Conservation (phyloP, 1,140 invertebrate genomes). For the Triops cancriformis region DNA sequence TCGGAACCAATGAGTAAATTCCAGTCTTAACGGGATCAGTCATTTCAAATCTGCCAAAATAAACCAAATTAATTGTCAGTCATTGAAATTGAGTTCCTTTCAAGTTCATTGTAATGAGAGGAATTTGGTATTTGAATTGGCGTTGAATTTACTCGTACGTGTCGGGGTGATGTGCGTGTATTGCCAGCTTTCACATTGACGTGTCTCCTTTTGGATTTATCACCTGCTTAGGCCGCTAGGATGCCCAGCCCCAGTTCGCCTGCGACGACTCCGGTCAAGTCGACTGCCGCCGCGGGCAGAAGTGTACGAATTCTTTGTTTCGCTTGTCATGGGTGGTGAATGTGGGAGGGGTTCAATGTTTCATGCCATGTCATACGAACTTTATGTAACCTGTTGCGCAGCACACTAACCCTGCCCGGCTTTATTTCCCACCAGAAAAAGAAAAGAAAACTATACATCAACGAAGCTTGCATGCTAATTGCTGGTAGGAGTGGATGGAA, state of each 20-base stretch:
- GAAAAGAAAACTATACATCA: neutral
- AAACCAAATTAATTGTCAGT: too few species aligned
- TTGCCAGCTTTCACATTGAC: neutral
- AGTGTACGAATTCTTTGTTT: constrained; percentile 19
- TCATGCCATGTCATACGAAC: too few species aligned
- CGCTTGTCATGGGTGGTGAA: neutral
- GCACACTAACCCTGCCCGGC: neutral
- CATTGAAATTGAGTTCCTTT: too few species aligned
- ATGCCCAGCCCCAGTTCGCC: neutral
- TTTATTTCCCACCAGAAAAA: neutral
- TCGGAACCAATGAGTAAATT: too few species aligned
- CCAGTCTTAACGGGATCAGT: neutral
- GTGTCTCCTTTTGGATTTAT: neutral
- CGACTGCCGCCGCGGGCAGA: neutral
- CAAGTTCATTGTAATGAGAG: too few species aligned
- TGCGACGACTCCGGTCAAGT: neutral
- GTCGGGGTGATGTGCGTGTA: neutral
- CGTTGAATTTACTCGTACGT: neutral
- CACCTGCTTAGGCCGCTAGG: neutral
- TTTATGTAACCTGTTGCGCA: too few species aligned
- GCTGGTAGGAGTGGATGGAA: too few species aligned
- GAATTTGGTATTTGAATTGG: neutral
- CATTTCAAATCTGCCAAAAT: too few species aligned
- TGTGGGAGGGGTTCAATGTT: too few species aligned
- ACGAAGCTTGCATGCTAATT: too few species aligned